These are phyloP conservation scores for Drosophila longiperda DNA, from an alignment of 2,888 invertebrate genomes.

Conservation along the genomic window DNA sequence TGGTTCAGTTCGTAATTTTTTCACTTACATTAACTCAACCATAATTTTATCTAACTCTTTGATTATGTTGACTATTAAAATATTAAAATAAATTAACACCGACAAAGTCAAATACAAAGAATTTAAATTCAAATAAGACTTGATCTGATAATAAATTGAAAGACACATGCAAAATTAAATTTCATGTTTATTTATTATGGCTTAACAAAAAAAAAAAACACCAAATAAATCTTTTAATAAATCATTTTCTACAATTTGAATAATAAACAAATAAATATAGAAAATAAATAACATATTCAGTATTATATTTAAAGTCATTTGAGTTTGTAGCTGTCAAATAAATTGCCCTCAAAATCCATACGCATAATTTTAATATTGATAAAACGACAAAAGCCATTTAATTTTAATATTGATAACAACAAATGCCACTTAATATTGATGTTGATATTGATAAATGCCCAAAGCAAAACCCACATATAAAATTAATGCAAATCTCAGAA, in stretches of 20 bases:
- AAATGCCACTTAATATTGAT: neutral
- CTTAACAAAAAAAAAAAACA: neutral
- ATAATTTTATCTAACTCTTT: neutral
- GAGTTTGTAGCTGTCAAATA: conserved; percentile 38
- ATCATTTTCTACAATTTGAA: conserved; percentile 8
- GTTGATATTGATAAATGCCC: conserved; percentile 10
- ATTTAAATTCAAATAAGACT: neutral
- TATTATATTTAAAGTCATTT: conserved; percentile 20
- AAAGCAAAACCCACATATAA: neutral
- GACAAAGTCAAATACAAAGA: neutral
- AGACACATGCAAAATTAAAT: neutral
- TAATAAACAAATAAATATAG: conserved; percentile 17
- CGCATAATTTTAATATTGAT: conserved; percentile 61
- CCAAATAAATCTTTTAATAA: neutral
- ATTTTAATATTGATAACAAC: conserved; percentile 46
- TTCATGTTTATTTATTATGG: neutral
- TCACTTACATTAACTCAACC: neutral
- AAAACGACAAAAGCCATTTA: conserved; percentile 46
- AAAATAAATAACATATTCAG: conserved; percentile 16
- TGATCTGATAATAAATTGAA: neutral
- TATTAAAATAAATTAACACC: neutral
- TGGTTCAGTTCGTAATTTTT: neutral
- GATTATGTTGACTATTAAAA: neutral
- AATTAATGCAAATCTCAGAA: neutral
- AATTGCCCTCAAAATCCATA: conserved; percentile 8